Evolutionary conservation across 2,113 vertebrate genomes (phyloP).

Genomic region (Gobio gobio): DNA sequence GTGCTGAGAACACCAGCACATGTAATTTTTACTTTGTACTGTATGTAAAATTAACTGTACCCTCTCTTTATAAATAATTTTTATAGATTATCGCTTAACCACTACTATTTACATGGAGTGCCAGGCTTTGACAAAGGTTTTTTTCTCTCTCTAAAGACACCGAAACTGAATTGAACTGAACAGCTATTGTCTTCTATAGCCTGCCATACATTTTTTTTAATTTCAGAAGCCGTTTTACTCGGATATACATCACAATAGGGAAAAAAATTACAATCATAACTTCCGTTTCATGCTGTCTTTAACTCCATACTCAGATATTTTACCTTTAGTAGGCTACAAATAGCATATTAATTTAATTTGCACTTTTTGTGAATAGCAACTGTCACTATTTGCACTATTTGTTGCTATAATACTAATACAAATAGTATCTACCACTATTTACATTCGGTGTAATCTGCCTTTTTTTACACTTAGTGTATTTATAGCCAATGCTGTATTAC

Average conservation of each 20-base stretch:
- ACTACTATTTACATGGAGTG: neutral
- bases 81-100: too few species aligned
- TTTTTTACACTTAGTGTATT: neutral
- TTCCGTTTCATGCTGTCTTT: neutral
- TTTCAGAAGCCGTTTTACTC: too few species aligned
- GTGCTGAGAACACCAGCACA: too few species aligned
- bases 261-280: too few species aligned
- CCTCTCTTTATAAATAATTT: too few species aligned
- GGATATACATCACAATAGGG: too few species aligned
- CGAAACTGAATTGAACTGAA: too few species aligned
- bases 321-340: neutral
- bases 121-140: neutral
- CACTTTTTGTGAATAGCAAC: neutral
- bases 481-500: too few species aligned
- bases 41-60: too few species aligned
- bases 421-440: neutral
- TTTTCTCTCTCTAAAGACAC: neutral
- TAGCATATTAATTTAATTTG: neutral
- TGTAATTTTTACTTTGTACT: too few species aligned
- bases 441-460: neutral
- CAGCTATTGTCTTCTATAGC: too few species aligned
- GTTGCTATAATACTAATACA: neutral
- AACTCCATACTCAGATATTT: neutral
- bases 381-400: neutral
- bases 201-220: too few species aligned